phyloP scores from a whole-genome alignment of 1,140 invertebrate genomes.

The Papilio polytes region DNA sequence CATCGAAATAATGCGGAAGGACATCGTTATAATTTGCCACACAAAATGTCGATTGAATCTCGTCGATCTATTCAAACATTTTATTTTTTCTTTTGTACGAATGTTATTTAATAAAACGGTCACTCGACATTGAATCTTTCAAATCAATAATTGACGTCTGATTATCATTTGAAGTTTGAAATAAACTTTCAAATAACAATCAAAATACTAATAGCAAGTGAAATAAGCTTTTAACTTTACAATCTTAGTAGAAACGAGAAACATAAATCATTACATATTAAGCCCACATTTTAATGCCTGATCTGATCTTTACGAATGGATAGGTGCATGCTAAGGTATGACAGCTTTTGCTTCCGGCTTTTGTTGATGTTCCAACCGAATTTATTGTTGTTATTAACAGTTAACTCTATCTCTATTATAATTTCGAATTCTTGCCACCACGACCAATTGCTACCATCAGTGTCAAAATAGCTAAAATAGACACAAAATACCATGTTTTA shows the following conservation, averaged over 20 bases:
- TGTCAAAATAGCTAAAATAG: too few relatives aligned
- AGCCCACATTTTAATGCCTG: too few relatives aligned
- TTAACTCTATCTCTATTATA: too few relatives aligned
- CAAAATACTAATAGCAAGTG: background rate
- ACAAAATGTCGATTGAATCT: conserved; percentile 36
- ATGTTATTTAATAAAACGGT: conserved; percentile 31
- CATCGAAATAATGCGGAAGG: conserved; percentile 40
- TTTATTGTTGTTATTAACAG: too few relatives aligned
- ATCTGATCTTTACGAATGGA: too few relatives aligned
- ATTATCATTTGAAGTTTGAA: background rate
- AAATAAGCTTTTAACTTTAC: background rate
- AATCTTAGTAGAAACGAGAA: background rate
- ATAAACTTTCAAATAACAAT: conserved; percentile 7
- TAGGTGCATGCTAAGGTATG: too few relatives aligned
- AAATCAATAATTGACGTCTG: conserved; percentile 31
- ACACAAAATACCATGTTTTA: too few relatives aligned
- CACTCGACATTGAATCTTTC: conserved; percentile 30
- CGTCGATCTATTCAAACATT: conserved; percentile 32
- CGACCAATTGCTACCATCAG: too few relatives aligned
- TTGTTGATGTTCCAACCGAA: too few relatives aligned
- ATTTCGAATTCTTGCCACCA: too few relatives aligned
- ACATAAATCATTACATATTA: too few relatives aligned
- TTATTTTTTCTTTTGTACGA: conserved; percentile 27
- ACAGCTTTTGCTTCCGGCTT: too few relatives aligned
- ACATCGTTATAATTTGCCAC: conserved; percentile 34